phyloP scores from a whole-genome alignment of 2,113 vertebrate genomes.

The Proteles cristata region DNA sequence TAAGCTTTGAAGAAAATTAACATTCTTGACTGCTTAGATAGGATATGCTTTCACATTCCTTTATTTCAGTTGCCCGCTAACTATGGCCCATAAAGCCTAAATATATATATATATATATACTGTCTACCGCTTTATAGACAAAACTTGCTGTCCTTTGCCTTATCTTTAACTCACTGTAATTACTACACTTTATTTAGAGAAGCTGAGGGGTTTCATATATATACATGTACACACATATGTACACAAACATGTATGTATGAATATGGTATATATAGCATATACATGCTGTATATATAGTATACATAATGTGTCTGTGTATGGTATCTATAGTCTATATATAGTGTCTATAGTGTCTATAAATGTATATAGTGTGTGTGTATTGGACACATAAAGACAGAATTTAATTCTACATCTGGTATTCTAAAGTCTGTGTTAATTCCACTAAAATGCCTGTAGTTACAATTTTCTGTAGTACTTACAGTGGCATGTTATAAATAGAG shows the following conservation, averaged over 20 bases:
- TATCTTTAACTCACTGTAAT: neutral
- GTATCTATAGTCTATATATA: too few relatives aligned
- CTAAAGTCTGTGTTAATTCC: neutral
- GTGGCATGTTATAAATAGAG: neutral
- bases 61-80: neutral
- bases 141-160: neutral
- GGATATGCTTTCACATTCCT: neutral
- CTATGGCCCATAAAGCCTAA: neutral
- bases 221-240: neutral
- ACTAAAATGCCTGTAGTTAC: neutral
- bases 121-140: neutral
- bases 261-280: too few relatives aligned
- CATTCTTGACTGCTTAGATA: neutral
- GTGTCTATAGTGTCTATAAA: too few relatives aligned
- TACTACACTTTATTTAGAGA: neutral
- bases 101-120: neutral
- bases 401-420: neutral
- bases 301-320: neutral
- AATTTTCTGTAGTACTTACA: neutral
- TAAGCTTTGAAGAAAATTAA: constrained; percentile 7
- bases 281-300: neutral
- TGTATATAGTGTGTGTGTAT: too few relatives aligned
- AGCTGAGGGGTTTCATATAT: neutral
- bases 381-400: neutral
- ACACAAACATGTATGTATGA: too few relatives aligned